Conservation (phyloP, 2,797 vertebrate species). For the Anomalospiza imberbis region DNA sequence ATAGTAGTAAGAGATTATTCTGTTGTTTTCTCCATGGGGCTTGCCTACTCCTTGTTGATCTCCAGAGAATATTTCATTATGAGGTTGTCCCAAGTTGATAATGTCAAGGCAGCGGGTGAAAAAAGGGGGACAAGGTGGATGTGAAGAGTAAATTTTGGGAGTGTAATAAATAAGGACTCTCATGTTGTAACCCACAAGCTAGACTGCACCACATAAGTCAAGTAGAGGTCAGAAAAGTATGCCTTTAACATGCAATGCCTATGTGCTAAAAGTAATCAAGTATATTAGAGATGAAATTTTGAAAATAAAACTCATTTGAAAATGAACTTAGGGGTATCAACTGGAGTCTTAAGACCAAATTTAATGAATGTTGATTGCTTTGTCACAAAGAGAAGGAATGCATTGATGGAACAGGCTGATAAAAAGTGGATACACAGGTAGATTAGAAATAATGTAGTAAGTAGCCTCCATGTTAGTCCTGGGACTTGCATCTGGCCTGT, state of each 20-base stretch:
- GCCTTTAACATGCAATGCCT: neutral
- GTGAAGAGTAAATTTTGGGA: neutral
- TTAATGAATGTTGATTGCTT: neutral
- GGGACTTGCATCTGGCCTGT: neutral
- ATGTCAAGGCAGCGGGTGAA: neutral
- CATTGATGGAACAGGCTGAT: neutral
- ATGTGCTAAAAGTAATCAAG: neutral
- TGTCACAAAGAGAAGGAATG: neutral
- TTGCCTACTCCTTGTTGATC: neutral
- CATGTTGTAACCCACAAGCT: neutral
- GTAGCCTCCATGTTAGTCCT: neutral
- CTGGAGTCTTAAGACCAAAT: neutral
- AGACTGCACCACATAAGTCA: neutral
- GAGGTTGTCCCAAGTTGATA: neutral
- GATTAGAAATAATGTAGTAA: neutral
- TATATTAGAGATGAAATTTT: neutral
- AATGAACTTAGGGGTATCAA: neutral
- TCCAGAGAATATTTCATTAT: neutral
- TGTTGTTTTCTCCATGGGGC: neutral
- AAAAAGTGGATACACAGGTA: neutral
- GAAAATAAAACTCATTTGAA: neutral
- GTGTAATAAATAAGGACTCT: neutral
- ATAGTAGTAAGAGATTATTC: neutral
- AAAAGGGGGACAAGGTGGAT: neutral
- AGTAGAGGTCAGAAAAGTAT: neutral